Conservation (phyloP, 2,888 invertebrate genomes). For the Drosophila tanythrix region DNA sequence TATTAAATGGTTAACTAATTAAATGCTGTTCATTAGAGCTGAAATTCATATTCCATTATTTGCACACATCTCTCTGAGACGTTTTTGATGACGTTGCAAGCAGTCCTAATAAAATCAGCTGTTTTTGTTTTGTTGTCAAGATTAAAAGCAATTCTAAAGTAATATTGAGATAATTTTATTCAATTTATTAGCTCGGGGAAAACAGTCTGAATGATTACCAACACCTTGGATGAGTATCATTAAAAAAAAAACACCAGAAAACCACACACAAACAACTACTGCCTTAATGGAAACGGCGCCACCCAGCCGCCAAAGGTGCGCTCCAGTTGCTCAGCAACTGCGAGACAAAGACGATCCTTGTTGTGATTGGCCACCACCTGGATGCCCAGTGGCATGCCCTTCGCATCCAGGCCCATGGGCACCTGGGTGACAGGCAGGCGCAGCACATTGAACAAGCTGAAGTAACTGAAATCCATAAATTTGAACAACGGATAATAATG, state of each 20-base stretch:
- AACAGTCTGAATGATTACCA: conserved; percentile 46
- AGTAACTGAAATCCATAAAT: conserved; percentile 94
- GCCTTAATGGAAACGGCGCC: conserved; percentile 86
- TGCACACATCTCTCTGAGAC: not conserved
- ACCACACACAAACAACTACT: conserved; percentile 28
- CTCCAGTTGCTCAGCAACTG: conserved; percentile 95
- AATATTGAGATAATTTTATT: conserved; percentile 1
- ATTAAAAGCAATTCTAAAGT: conserved; percentile 10
- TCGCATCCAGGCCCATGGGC: conserved; percentile 92
- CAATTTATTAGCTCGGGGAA: not conserved
- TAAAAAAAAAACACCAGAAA: not conserved
- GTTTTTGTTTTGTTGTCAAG: conserved; percentile 6
- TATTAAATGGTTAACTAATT: not conserved
- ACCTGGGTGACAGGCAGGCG: conserved; percentile 91
- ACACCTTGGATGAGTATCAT: conserved; percentile 48
- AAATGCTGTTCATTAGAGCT: not conserved
- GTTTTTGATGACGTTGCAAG: not conserved
- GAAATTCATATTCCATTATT: not conserved
- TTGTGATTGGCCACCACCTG: conserved; percentile 93
- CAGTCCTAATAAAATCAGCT: not conserved
- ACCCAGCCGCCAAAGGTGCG: conserved; percentile 96
- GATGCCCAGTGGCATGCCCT: conserved; percentile 94
- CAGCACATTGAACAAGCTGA: conserved; percentile 93
- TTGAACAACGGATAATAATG: conserved; percentile 92
- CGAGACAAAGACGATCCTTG: conserved; percentile 93